Evolutionary conservation across 2,113 vertebrate species (phyloP).

Genomic region (Pardalotus punctatus): DNA sequence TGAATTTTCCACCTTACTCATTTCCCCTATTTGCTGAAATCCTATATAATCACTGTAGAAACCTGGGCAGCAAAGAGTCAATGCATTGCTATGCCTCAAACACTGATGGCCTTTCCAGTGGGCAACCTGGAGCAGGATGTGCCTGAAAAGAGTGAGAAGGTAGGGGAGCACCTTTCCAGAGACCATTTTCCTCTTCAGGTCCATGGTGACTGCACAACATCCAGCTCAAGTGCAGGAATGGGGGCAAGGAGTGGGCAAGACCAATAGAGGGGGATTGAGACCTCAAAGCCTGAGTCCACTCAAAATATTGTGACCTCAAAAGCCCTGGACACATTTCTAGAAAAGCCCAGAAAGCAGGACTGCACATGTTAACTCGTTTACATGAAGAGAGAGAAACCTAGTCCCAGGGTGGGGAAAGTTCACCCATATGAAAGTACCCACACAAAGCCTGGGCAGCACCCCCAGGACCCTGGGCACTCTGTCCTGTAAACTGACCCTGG

Average conservation of each 20-base stretch:
- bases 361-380: too few species aligned
- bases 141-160: background rate
- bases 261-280: background rate
- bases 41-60: background rate
- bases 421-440: rapidly evolving
- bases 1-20: background rate
- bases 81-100: background rate
- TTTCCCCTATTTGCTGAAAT: background rate
- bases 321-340: background rate
- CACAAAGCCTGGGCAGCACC: background rate
- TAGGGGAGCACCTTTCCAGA: background rate
- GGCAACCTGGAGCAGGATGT: background rate
- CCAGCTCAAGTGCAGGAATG: rapidly evolving
- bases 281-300: background rate
- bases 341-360: background rate
- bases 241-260: background rate
- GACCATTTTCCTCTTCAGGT: background rate
- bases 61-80: background rate
- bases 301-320: background rate
- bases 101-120: background rate
- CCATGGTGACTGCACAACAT: background rate
- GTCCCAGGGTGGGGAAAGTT: background rate
- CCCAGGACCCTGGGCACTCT: too few species aligned
- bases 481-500: too few species aligned
- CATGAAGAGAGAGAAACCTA: background rate